phyloP scores from a whole-genome alignment of 2,797 vertebrate species.

The Coranthus polyacanthus region DNA sequence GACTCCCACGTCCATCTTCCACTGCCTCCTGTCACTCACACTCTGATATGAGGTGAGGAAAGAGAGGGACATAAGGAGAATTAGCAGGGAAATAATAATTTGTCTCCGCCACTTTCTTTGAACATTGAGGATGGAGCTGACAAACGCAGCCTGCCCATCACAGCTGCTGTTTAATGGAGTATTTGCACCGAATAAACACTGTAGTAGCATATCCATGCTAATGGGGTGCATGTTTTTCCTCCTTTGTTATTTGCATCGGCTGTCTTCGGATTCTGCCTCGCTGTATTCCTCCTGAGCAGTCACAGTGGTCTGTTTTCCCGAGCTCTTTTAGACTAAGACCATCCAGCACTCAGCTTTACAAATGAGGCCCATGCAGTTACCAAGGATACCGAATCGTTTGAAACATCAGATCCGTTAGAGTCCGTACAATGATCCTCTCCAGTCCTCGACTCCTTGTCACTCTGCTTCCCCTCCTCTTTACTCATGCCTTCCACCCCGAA shows the following conservation, averaged over 20 bases:
- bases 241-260: constrained; percentile 23
- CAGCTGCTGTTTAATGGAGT: constrained; percentile 26
- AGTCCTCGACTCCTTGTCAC: constrained; percentile 56
- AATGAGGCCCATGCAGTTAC: constrained; percentile 84
- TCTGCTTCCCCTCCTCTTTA: constrained; percentile 56
- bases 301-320: constrained; percentile 38
- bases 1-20: constrained; percentile 37
- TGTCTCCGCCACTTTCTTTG: constrained; percentile 29
- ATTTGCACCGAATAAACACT: constrained; percentile 40
- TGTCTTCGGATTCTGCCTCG: constrained; percentile 28
- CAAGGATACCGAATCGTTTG: constrained; percentile 84
- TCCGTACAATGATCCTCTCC: constrained; percentile 65
- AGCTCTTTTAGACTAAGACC: constrained; percentile 68
- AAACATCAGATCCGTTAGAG: constrained; percentile 76
- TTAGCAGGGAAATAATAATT: constrained; percentile 42
- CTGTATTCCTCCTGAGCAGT: constrained; percentile 47
- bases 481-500: constrained; percentile 47
- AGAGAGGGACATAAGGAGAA: constrained; percentile 11
- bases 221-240: constrained; percentile 28
- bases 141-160: constrained; percentile 37
- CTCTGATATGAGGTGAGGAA: constrained; percentile 31
- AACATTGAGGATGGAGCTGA: constrained; percentile 34
- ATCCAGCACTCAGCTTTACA: constrained; percentile 79
- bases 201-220: constrained; percentile 23
- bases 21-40: constrained; percentile 48